These are phyloP conservation scores for Rhinophrynus dorsalis DNA, from an alignment of 2,797 vertebrate species.

Conservation along the genomic window DNA sequence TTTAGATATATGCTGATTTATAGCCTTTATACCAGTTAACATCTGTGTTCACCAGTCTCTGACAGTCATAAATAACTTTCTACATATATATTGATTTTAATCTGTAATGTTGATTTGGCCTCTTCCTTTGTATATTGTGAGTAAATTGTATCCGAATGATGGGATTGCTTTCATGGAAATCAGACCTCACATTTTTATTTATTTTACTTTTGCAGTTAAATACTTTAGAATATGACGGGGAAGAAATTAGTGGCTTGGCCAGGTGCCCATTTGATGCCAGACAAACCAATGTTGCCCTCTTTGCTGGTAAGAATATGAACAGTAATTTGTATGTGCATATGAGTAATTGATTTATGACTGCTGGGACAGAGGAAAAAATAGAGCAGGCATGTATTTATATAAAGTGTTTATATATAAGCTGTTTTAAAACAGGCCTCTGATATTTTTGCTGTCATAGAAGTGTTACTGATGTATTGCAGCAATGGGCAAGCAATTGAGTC, in stretches of 20 bases:
- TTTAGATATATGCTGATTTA: too few relatives aligned
- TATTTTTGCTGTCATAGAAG: constrained; percentile 39
- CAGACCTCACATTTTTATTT: too few relatives aligned
- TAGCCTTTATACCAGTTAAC: too few relatives aligned
- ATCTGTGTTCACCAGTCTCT: too few relatives aligned
- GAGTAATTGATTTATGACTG: constrained; percentile 65
- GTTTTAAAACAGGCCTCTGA: constrained; percentile 48
- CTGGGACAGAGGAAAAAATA: constrained; percentile 55
- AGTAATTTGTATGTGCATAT: constrained; percentile 54
- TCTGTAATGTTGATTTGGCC: too few relatives aligned
- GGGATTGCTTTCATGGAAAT: not conserved
- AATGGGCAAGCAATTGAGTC: too few relatives aligned
- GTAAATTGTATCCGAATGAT: too few relatives aligned
- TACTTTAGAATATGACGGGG: constrained; percentile 97
- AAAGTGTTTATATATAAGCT: constrained; percentile 34
- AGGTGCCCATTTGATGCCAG: constrained; percentile 97
- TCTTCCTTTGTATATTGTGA: too few relatives aligned
- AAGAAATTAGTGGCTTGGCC: constrained; percentile 97
- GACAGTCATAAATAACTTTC: too few relatives aligned
- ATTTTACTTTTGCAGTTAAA: constrained; percentile 83
- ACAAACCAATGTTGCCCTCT: constrained; percentile 99
- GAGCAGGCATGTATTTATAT: constrained; percentile 20
- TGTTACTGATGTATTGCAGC: not conserved
- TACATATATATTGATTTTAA: too few relatives aligned
- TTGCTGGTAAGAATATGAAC: constrained; percentile 84